A percentile compares a stretch with the other conserved stretches of the same genome.
Evolutionary conservation across 2,797 vertebrate genomes (phyloP).

Genomic region (Peromyscus melanophrys): DNA sequence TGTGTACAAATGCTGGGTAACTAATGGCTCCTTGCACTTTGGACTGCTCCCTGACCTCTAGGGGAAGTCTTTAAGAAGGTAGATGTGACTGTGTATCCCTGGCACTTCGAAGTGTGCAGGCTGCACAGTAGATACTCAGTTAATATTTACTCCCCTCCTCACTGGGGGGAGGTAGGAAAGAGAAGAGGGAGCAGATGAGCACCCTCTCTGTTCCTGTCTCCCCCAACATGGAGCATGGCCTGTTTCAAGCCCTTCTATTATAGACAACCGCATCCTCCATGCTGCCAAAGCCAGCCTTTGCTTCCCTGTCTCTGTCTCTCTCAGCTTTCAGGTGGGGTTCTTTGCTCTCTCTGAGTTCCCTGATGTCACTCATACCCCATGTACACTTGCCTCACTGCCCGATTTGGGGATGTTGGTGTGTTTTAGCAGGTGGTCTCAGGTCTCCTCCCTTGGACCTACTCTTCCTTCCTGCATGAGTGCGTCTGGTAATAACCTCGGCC

Average conservation of each 20-base stretch:
- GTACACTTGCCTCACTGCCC: background rate
- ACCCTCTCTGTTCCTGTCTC: background rate
- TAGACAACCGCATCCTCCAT: background rate
- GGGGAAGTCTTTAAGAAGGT: background rate
- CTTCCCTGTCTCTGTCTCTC: background rate
- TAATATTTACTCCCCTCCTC: background rate
- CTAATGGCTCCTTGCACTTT: background rate
- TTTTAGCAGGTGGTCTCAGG: background rate
- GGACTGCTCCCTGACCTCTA: no score
- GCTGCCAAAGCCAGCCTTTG: background rate
- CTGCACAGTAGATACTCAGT: background rate
- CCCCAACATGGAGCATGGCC: rapidly evolving
- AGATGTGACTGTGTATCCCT: background rate
- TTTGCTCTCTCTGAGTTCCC: background rate
- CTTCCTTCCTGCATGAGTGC: slow-evolving; percentile 26
- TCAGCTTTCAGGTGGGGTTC: background rate
- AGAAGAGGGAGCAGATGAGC: background rate
- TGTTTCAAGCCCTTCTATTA: background rate
- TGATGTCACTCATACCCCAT: background rate
- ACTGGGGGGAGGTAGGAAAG: background rate
- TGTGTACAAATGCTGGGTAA: background rate
- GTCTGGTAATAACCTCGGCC: background rate
- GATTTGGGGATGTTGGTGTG: background rate
- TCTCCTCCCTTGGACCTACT: background rate
- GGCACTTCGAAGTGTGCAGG: background rate